Evolutionary conservation across 1,140 invertebrate species (phyloP).

Genomic region (Cheumatopsyche charites): DNA sequence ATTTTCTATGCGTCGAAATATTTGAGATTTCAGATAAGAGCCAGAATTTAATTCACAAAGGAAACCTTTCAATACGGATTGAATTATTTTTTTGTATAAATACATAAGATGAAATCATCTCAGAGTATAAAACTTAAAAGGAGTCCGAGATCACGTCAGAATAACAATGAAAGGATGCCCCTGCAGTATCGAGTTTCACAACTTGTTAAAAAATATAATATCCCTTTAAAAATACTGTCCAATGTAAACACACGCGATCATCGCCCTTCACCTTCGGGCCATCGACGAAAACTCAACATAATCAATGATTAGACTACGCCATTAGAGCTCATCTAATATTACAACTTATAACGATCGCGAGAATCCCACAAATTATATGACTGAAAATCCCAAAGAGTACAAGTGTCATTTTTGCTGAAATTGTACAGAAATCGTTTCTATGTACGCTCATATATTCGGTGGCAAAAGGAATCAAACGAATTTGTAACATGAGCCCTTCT

Average conservation of each 20-base stretch:
- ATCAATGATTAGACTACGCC: too few relatives aligned
- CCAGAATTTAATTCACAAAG: constrained; percentile 41
- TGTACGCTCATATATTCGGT: too few relatives aligned
- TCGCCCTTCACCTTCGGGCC: background rate
- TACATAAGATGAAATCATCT: constrained; percentile 37
- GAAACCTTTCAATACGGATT: constrained; percentile 36
- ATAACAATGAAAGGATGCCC: constrained; percentile 42
- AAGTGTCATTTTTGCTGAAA: too few relatives aligned
- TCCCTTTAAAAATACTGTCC: constrained; percentile 30
- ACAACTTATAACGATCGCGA: too few relatives aligned
- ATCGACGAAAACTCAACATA: too few relatives aligned
- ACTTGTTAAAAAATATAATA: constrained; percentile 43
- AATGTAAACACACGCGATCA: constrained; percentile 23
- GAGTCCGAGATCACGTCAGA: constrained; percentile 39
- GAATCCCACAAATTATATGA: too few relatives aligned
- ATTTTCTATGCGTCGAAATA: background rate
- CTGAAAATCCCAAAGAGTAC: too few relatives aligned
- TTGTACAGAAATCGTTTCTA: too few relatives aligned
- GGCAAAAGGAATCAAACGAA: too few relatives aligned
- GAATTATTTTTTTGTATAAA: constrained; percentile 36
- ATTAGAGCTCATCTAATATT: too few relatives aligned
- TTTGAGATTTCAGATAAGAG: constrained; percentile 15
- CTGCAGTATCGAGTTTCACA: constrained; percentile 37
- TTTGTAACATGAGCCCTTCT: too few relatives aligned
- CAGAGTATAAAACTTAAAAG: constrained; percentile 22